A percentile compares a stretch with the other conserved stretches of the same genome.
Evolutionary conservation across 1,140 invertebrate species (phyloP).

Genomic region (Alviniconcha marisindica): DNA sequence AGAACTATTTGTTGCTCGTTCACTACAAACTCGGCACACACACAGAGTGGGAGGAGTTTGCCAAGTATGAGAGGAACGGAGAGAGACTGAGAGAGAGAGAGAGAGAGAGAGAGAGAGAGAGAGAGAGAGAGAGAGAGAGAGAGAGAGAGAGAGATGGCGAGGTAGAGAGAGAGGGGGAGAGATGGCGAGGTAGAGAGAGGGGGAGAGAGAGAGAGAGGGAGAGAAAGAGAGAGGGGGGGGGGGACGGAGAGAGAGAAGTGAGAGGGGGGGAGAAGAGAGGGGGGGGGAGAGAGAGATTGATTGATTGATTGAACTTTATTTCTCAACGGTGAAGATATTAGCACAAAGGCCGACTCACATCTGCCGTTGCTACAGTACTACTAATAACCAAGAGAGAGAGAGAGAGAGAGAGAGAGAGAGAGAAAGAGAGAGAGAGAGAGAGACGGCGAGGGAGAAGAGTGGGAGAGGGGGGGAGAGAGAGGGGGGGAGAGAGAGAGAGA

Average conservation of each 20-base stretch:
- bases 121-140: slow-evolving; percentile 8
- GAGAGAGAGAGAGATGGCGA: slow-evolving; percentile 22
- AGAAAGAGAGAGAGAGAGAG: slow-evolving; percentile 23
- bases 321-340: no score
- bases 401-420: slow-evolving; percentile 7
- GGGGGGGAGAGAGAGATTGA: slow-evolving; percentile 34
- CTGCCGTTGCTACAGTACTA: no score
- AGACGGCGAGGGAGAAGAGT: background rate
- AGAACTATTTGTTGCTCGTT: no score
- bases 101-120: background rate
- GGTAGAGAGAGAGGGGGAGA: slow-evolving; percentile 9
- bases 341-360: no score
- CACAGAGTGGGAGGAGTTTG: background rate
- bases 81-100: slow-evolving; percentile 1
- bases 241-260: background rate
- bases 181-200: background rate
- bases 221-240: slow-evolving; percentile 23
- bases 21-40: no score
- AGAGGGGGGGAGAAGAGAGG: background rate
- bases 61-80: background rate
- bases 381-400: no score
- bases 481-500: slow-evolving; percentile 35
- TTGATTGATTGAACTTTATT: no score
- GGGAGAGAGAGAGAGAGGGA: slow-evolving; percentile 6
- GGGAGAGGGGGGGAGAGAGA: background rate